Evolutionary conservation across 1,140 invertebrate genomes (phyloP).

Genomic region (Aricia agestis): DNA sequence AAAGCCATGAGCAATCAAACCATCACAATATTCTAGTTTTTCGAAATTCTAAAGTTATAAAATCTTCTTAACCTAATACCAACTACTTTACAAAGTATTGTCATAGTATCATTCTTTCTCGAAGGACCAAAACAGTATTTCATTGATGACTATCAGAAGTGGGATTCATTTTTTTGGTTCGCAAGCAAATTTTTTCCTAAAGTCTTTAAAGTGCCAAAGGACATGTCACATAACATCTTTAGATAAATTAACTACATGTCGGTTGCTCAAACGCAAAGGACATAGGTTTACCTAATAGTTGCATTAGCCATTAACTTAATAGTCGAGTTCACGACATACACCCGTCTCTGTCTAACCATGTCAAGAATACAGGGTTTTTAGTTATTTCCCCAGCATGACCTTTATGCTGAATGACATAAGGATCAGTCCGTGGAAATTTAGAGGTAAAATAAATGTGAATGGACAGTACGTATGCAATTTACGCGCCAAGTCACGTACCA

Average conservation of each 20-base stretch:
- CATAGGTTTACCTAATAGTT: neutral
- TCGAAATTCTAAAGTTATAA: too few relatives aligned
- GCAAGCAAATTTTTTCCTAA: too few relatives aligned
- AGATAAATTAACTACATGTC: neutral
- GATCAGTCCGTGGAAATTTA: neutral
- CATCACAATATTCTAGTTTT: too few relatives aligned
- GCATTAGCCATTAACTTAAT: neutral
- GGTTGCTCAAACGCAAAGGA: neutral
- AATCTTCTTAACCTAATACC: too few relatives aligned
- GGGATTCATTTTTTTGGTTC: too few relatives aligned
- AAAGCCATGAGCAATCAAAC: too few relatives aligned
- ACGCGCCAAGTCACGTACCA: conserved; percentile 11
- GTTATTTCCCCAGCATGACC: neutral
- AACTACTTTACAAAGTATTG: too few relatives aligned
- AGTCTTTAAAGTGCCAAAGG: too few relatives aligned
- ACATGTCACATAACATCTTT: too few relatives aligned
- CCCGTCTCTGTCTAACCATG: neutral
- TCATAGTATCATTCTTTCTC: too few relatives aligned
- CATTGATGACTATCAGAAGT: too few relatives aligned
- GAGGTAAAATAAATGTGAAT: neutral
- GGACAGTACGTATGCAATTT: neutral
- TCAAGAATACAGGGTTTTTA: neutral
- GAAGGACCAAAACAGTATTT: too few relatives aligned
- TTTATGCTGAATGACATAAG: neutral
- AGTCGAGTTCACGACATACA: neutral